Evolutionary conservation across 2,888 invertebrate species (phyloP).

Genomic region (Eretmocerus hayati): DNA sequence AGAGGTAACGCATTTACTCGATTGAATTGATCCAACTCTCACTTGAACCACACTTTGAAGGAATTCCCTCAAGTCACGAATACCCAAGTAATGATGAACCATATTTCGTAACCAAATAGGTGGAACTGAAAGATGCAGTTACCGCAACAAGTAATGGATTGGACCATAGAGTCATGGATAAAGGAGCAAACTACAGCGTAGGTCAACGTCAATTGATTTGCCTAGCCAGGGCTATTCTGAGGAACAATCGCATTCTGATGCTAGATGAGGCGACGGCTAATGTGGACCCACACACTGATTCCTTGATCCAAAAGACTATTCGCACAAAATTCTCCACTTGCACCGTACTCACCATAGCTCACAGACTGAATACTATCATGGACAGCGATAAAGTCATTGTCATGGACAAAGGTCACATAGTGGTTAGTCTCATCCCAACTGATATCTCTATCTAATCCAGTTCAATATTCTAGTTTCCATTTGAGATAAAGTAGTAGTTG

Average conservation of each 20-base stretch:
- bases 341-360: constrained; percentile 57
- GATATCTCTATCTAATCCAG: no score
- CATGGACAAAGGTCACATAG: constrained; percentile 51
- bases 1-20: constrained; percentile 42
- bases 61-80: no score
- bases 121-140: constrained; percentile 66
- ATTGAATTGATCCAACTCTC: background rate
- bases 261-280: constrained; percentile 92
- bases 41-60: background rate
- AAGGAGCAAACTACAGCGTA: constrained; percentile 79
- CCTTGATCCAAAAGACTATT: constrained; percentile 53
- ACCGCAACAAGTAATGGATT: constrained; percentile 53
- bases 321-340: constrained; percentile 51
- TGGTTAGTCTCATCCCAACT: constrained; percentile 31
- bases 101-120: constrained; percentile 44
- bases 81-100: background rate
- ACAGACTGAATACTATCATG: constrained; percentile 58
- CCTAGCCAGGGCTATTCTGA: constrained; percentile 60
- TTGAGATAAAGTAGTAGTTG: no score
- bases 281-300: constrained; percentile 73
- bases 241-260: constrained; percentile 60
- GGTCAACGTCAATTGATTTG: constrained; percentile 88
- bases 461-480: no score
- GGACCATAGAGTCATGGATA: constrained; percentile 66
- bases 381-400: constrained; percentile 56